Evolutionary conservation across 1,140 invertebrate species (phyloP).

Genomic region (Saxidomus purpurata): DNA sequence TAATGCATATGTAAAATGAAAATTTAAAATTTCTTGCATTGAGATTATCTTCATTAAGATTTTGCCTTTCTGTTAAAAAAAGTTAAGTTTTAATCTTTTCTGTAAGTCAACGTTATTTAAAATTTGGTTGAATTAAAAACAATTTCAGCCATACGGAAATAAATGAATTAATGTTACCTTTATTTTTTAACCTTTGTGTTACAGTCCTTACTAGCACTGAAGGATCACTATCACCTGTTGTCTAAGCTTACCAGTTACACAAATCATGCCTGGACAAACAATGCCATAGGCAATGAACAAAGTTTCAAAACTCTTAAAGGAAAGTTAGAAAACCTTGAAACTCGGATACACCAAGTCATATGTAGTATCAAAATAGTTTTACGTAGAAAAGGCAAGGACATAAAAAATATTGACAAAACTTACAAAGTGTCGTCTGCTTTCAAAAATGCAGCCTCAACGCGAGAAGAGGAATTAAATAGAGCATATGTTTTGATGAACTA

Average conservation of each 20-base stretch:
- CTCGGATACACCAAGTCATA: not conserved
- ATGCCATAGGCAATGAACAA: not conserved
- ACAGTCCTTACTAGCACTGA: not conserved
- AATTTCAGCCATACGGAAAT: no score
- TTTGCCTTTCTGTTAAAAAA: no score
- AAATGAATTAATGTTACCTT: not conserved
- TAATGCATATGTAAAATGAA: no score
- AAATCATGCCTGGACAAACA: not conserved
- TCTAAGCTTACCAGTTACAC: not conserved
- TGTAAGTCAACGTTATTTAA: no score
- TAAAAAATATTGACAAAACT: no score
- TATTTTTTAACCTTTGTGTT: not conserved
- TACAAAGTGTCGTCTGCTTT: not conserved
- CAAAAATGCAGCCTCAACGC: not conserved
- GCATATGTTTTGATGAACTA: not conserved
- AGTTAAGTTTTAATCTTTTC: no score
- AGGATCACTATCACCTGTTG: constrained; percentile 1
- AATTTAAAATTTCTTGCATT: no score
- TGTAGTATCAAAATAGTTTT: constrained; percentile 16
- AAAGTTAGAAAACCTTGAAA: not conserved
- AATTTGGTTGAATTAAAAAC: no score
- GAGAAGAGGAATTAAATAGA: not conserved
- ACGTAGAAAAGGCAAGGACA: no score
- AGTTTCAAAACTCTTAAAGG: not conserved
- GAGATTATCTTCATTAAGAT: no score